Conservation (phyloP, 2,888 invertebrate genomes). For the Cancer borealis region DNA sequence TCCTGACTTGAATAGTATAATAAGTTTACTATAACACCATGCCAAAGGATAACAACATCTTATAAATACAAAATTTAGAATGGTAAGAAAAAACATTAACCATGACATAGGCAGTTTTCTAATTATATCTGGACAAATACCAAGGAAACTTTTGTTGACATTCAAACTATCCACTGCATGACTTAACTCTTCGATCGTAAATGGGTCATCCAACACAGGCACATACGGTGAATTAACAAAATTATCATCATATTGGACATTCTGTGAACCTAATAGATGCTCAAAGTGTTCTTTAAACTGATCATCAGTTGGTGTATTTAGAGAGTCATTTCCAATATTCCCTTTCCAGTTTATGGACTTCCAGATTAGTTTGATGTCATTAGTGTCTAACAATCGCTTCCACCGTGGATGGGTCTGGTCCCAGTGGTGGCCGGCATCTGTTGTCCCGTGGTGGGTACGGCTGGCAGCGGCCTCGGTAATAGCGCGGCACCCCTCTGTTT, state of each 20-base stretch:
- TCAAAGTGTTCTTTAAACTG: constrained; percentile 34
- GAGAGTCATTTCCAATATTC: neutral
- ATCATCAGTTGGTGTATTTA: neutral
- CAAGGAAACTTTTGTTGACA: neutral
- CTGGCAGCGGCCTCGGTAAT: constrained; percentile 1
- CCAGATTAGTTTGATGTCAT: constrained; percentile 3
- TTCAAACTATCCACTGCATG: neutral
- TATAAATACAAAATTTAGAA: neutral
- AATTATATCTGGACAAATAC: constrained; percentile 7
- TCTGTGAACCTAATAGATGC: neutral
- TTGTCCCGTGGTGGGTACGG: neutral
- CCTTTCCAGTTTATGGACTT: constrained; percentile 50
- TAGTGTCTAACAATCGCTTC: neutral
- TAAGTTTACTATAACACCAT: neutral
- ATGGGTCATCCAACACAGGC: neutral
- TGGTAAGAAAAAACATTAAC: neutral
- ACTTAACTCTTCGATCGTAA: neutral
- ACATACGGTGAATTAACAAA: neutral
- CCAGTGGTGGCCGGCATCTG: constrained; percentile 29
- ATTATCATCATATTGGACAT: neutral
- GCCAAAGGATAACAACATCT: neutral
- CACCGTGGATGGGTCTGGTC: constrained; percentile 27
- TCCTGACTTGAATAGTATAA: neutral
- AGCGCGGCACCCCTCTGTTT: neutral
- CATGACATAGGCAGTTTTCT: neutral